Evolutionary conservation across 2,113 vertebrate species (phyloP).

Genomic region (Okapia johnstoni): DNA sequence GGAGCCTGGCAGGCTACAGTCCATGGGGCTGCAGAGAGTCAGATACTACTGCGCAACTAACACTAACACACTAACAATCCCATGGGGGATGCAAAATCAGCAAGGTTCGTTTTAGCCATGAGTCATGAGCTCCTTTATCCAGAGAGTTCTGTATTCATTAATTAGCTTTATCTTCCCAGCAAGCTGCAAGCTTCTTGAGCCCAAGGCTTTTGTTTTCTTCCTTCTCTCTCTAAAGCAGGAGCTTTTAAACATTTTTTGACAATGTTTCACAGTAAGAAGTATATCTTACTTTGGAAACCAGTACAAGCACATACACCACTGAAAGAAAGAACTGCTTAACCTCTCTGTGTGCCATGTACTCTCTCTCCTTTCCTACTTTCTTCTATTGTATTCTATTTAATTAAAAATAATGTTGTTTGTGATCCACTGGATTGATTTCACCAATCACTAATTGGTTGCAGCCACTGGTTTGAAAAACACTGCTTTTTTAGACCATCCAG

Average conservation of each 20-base stretch:
- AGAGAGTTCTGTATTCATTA: background rate
- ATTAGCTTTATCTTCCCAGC: background rate
- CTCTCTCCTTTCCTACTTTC: background rate
- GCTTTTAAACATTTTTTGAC: background rate
- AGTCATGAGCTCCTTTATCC: background rate
- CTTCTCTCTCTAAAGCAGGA: background rate
- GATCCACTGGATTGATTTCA: conserved; percentile 47
- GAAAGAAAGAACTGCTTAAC: background rate
- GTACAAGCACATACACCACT: background rate
- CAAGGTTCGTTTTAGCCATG: background rate
- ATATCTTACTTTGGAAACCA: background rate
- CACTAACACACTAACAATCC: background rate
- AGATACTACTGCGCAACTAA: background rate
- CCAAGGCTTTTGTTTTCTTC: background rate
- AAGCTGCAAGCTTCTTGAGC: conserved; percentile 10
- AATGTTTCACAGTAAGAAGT: background rate
- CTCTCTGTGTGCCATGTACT: background rate
- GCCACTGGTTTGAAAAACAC: background rate
- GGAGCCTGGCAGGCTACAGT: background rate
- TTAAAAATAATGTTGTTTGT: conserved; percentile 38
- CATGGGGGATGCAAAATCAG: background rate
- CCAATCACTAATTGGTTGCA: background rate
- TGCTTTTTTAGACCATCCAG: background rate
- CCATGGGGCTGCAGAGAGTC: background rate
- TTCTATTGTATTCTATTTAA: conserved; percentile 40